Base-by-base conservation (phyloP, 1,140 invertebrate genomes). In the Saccostrea echinata region DNA sequence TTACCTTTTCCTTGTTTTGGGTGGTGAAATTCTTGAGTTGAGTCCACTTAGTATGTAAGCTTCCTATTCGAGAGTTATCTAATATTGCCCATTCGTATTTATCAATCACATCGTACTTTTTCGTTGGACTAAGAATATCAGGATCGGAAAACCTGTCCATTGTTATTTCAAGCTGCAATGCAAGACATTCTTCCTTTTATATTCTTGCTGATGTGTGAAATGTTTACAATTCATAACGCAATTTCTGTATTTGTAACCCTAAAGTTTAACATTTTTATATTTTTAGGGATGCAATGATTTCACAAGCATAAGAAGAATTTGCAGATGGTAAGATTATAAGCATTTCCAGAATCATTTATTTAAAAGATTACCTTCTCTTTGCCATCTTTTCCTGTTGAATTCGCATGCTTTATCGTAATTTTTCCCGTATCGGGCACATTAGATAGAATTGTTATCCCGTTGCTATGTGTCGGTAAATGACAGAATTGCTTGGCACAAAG, bases 401-500 rank as follows among this genome's bases (percentile, higher is more conserved):
- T 83, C 21, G 11, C 12, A 52, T 83, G 84, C 16, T 18, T 24
- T 3, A 90, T 43, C 3, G 61, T 35, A 13, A 91, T 52, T 13
- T 52, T 30, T 27, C 91, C 91, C 24, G 84, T n/a, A n/a, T 18
- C 12, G n/a, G 88, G 86, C 52, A 88, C 86, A n/a, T 84, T 84
- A 8, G 53, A n/a, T 18, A 88, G 43, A 21, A 91, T 57, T 30
- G 57, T 55, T 4, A 91, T 88, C 21, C 91, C 91, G 51, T 90
- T 83, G 85, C 88, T 90, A 27, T 86, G 80, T 18, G 88, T 35
- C 21, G 87, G 82, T 6, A 86, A 21, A 71, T 82, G 82, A 82
- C 91, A 91, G 9, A 86, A 27, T 21, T 76, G 35, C 8, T 64
- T 88, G 43, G 88, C 84, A 88, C 91, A 91, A n/a, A 91, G 86